These are phyloP conservation scores for Teleogryllus oceanicus DNA, from an alignment of 2,888 invertebrate species.

Conservation along the genomic window DNA sequence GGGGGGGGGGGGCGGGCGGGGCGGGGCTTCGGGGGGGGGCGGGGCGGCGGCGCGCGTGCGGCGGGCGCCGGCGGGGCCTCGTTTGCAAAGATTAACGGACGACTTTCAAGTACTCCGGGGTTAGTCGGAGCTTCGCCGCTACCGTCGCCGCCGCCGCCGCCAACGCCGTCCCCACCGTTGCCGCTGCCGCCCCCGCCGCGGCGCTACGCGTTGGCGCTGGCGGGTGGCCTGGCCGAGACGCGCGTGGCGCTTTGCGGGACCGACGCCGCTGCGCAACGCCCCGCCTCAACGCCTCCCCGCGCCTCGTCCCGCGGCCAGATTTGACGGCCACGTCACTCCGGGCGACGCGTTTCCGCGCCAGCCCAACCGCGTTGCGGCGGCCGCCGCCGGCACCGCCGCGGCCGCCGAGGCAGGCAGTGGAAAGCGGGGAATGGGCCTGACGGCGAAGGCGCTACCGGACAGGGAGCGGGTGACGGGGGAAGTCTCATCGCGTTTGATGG, in stretches of 20 bases:
- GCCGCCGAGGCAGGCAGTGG: too few species aligned
- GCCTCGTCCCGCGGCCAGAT: not conserved
- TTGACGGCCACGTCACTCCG: not conserved
- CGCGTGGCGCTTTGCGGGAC: not conserved
- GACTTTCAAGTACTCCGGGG: not conserved
- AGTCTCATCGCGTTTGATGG: too few species aligned
- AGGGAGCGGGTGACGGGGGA: too few species aligned
- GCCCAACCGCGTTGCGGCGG: too few species aligned
- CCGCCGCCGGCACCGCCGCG: too few species aligned
- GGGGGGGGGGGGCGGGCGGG: too few species aligned
- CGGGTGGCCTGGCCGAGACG: not conserved
- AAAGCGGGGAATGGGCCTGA: too few species aligned
- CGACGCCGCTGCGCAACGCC: not conserved
- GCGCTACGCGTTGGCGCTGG: not conserved
- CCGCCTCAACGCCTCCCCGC: not conserved
- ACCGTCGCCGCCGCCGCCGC: not conserved
- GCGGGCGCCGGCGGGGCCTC: not conserved
- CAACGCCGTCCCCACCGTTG: not conserved
- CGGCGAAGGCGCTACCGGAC: too few species aligned
- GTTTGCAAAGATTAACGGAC: conserved; percentile 8
- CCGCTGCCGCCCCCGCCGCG: not conserved
- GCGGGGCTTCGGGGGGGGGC: too few species aligned
- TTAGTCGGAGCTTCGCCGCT: not conserved
- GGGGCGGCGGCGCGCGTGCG: not conserved
- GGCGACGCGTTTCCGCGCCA: too few species aligned